Evolutionary conservation across 2,888 invertebrate genomes (phyloP).

Genomic region (Sinodicranocentrus sp.): DNA sequence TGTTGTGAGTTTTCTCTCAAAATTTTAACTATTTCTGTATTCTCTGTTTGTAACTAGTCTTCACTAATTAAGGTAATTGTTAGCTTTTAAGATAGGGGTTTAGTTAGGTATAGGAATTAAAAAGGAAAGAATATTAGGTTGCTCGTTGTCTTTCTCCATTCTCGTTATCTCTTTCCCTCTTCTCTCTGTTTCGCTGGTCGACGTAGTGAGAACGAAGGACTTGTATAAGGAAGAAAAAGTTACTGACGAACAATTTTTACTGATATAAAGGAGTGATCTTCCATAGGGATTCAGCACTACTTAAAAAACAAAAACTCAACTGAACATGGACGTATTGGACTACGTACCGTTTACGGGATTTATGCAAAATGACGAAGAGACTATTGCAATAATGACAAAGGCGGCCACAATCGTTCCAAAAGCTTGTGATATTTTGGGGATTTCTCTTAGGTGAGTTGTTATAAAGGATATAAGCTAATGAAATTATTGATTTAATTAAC

Average conservation of each 20-base stretch:
- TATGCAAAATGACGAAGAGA: conserved; percentile 72
- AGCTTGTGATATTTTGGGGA: conserved; percentile 75
- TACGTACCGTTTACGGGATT: conserved; percentile 72
- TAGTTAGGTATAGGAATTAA: conserved; percentile 31
- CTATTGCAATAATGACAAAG: conserved; percentile 71
- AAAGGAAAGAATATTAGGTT: conserved; percentile 33
- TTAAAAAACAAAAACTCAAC: conserved; percentile 22
- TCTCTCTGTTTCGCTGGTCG: conserved; percentile 23
- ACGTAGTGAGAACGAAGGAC: conserved; percentile 22
- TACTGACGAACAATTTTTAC: conserved; percentile 8
- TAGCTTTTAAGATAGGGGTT: conserved; percentile 7
- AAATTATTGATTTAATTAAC: conserved; percentile 17
- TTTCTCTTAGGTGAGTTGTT: conserved; percentile 71
- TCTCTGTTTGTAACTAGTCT: conserved; percentile 60
- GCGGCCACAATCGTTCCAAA: conserved; percentile 73
- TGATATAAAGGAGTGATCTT: conserved; percentile 14
- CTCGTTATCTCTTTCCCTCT: conserved; percentile 27
- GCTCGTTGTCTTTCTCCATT: conserved; percentile 64
- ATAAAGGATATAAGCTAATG: background rate
- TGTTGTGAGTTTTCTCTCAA: conserved; percentile 63
- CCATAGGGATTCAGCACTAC: conserved; percentile 25
- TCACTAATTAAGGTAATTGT: conserved; percentile 46
- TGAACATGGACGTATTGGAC: conserved; percentile 70
- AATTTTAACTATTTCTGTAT: conserved; percentile 61
- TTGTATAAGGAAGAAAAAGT: background rate